Evolutionary conservation across 2,888 invertebrate genomes (phyloP).

Genomic region (Lacanobia oleracea): DNA sequence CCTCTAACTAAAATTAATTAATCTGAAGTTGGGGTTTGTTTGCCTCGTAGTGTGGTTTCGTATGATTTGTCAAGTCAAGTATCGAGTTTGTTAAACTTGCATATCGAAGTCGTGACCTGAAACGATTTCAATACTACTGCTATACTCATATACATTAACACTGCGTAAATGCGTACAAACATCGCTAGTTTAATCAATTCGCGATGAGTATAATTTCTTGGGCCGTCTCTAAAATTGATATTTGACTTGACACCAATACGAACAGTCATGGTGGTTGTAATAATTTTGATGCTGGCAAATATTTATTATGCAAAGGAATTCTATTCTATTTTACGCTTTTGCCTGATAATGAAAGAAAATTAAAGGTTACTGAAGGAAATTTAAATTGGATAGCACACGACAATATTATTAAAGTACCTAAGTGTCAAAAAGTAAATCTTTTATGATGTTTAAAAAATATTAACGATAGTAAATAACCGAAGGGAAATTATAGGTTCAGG

Average conservation of each 20-base stretch:
- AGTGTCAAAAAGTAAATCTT: constrained; percentile 8
- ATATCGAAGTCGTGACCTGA: constrained; percentile 26
- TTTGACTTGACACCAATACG: constrained; percentile 34
- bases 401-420: constrained; percentile 11
- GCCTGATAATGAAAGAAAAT: constrained; percentile 16
- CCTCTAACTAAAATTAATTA: constrained; percentile 24
- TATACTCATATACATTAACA: constrained; percentile 1
- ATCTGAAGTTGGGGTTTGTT: constrained; percentile 25
- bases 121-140: constrained; percentile 10
- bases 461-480: constrained; percentile 14
- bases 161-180: constrained; percentile 14
- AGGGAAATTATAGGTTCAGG: constrained; percentile 5
- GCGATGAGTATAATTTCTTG: constrained; percentile 31
- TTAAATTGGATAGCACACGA: background rate
- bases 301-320: background rate
- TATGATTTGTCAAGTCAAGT: constrained; percentile 31
- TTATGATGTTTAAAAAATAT: constrained; percentile 10
- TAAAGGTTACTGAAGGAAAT: constrained; percentile 11
- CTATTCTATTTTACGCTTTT: constrained; percentile 3
- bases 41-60: constrained; percentile 22
- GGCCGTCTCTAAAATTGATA: constrained; percentile 27
- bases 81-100: constrained; percentile 31
- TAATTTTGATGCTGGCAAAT: constrained; percentile 8
- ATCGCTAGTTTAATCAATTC: constrained; percentile 43
- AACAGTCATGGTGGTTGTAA: constrained; percentile 10